phyloP scores from a whole-genome alignment of 2,797 vertebrate species.

The Sebastes vulpes region DNA sequence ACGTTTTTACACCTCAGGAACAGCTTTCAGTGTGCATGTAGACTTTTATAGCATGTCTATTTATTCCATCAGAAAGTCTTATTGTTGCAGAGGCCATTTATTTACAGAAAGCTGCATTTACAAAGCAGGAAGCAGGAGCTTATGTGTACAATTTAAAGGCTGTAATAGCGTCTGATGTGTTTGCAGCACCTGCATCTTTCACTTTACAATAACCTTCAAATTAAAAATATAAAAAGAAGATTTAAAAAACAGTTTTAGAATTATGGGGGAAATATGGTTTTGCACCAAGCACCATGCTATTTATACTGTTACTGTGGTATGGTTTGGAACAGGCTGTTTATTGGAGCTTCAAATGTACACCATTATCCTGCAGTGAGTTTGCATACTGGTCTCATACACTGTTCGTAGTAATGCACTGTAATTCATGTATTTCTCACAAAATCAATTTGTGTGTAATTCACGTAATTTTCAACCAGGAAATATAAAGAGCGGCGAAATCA shows the following conservation, averaged over 20 bases:
- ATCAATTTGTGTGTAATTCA: too few relatives aligned
- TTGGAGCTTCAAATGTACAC: background rate
- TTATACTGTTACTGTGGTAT: background rate
- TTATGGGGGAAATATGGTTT: background rate
- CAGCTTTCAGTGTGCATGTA: background rate
- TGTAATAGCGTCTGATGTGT: background rate
- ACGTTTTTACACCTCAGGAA: background rate
- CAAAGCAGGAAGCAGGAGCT: background rate
- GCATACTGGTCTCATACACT: too few relatives aligned
- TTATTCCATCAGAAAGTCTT: background rate
- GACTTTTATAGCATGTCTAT: slow-evolving; percentile 7
- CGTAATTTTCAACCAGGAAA: too few relatives aligned
- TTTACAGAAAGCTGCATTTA: slow-evolving; percentile 1
- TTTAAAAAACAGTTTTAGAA: background rate
- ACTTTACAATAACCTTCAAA: background rate
- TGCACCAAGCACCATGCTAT: background rate
- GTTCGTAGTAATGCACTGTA: too few relatives aligned
- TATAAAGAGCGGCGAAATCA: background rate
- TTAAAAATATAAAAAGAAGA: background rate
- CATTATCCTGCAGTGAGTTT: background rate
- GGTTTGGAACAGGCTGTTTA: background rate
- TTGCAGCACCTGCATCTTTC: background rate
- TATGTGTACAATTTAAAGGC: background rate
- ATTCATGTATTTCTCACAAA: too few relatives aligned
- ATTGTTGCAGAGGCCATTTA: background rate